Conservation (phyloP, 1,140 invertebrate species). For the Notospermus geniculatus region DNA sequence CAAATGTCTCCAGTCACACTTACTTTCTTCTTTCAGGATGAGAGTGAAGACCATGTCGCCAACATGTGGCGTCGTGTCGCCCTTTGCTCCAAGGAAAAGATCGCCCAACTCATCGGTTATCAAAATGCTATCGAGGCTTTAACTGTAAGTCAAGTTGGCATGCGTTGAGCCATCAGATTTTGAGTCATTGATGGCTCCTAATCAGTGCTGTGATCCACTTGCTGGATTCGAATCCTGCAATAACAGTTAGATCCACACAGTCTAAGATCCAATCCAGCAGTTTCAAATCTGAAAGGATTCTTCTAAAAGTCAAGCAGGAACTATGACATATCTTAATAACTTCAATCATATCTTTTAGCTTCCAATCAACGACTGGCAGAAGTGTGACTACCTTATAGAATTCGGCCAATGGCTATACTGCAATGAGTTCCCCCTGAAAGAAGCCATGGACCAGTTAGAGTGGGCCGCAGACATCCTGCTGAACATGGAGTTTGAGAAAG, state of each 20-base stretch:
- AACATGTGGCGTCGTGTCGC: constrained; percentile 53
- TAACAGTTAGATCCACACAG: too few relatives aligned
- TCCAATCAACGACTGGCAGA: constrained; percentile 51
- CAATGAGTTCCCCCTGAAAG: constrained; percentile 49
- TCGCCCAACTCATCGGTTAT: constrained; percentile 49
- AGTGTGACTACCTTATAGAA: constrained; percentile 53
- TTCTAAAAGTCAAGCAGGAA: too few relatives aligned
- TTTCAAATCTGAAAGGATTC: too few relatives aligned
- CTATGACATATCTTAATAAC: too few relatives aligned
- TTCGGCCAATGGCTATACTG: constrained; percentile 55
- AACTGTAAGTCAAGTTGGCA: constrained; percentile 36
- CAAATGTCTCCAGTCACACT: too few relatives aligned
- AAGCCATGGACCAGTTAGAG: constrained; percentile 48
- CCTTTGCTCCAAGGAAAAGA: constrained; percentile 44
- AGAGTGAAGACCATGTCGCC: constrained; percentile 52
- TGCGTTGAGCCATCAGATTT: too few relatives aligned
- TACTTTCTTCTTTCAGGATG: too few relatives aligned
- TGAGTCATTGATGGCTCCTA: too few relatives aligned
- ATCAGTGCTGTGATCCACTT: too few relatives aligned
- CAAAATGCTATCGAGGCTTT: constrained; percentile 54
- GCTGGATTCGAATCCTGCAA: too few relatives aligned
- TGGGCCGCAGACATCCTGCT: constrained; percentile 55
- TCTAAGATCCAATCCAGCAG: too few relatives aligned
- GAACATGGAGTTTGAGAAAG: constrained; percentile 39
- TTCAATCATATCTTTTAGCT: too few relatives aligned